These are phyloP conservation scores for Ophioninae sp. DNA, from an alignment of 2,888 invertebrate species.

Conservation along the genomic window DNA sequence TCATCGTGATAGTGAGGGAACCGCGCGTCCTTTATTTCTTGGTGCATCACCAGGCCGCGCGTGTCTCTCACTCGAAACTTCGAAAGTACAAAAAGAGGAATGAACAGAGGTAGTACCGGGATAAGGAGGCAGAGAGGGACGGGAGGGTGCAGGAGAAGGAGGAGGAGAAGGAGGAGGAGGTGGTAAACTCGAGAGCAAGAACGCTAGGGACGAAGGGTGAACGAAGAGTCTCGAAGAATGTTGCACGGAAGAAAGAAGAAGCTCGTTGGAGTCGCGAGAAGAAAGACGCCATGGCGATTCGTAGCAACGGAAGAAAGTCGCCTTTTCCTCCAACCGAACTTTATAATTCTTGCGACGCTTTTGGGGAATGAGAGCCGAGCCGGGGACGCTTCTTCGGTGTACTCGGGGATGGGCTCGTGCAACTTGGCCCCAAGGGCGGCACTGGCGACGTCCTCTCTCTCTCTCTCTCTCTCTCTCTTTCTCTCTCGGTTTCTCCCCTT, in stretches of 20 bases:
- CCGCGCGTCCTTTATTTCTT: slow-evolving; percentile 35
- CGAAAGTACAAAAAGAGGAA: slow-evolving; percentile 51
- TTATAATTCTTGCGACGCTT: slow-evolving; percentile 81
- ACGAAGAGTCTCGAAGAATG: slow-evolving; percentile 23
- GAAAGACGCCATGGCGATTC: slow-evolving; percentile 31
- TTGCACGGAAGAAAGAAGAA: slow-evolving; percentile 14
- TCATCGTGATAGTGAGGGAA: not conserved
- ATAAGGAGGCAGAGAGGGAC: too few relatives aligned
- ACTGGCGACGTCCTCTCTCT: slow-evolving; percentile 54
- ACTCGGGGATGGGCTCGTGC: slow-evolving; percentile 67
- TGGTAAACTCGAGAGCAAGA: slow-evolving; percentile 5
- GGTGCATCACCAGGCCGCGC: slow-evolving; percentile 43
- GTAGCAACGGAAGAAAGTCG: slow-evolving; percentile 56
- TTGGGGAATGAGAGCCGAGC: slow-evolving; percentile 78
- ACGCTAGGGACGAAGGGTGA: slow-evolving; percentile 11
- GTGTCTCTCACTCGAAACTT: slow-evolving; percentile 63
- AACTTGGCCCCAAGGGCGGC: slow-evolving; percentile 61
- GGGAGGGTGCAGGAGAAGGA: too few relatives aligned
- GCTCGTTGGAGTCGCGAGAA: slow-evolving; percentile 14
- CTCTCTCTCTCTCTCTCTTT: slow-evolving; percentile 25
- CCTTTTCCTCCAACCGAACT: slow-evolving; percentile 74
- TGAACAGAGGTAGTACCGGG: not conserved
- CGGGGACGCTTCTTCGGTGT: slow-evolving; percentile 54
- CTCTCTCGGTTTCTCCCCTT: slow-evolving; percentile 35
- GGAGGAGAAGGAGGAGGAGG: slow-evolving; percentile 5